Evolutionary conservation across 2,888 invertebrate species (phyloP), one percentile per base, ranked within the genome.

Genomic region (Tenthredo distinguenda): DNA sequence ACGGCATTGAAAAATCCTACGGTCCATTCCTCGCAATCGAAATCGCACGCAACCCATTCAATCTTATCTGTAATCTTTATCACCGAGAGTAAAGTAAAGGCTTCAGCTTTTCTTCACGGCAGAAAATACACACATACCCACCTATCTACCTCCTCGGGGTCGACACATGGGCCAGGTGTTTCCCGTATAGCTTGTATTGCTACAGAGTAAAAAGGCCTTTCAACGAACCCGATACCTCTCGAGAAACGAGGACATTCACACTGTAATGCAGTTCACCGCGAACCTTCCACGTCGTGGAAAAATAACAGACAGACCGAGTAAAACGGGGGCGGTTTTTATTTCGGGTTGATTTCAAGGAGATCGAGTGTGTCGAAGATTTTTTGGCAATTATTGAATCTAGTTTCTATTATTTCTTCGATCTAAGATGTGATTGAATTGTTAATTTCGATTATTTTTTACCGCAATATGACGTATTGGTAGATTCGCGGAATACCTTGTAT

Each of bases 201-300:
- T 55, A 50, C 77, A 77, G 31, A 55, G 77, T 77, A 50, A 77
- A 77, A 77, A 77, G 55, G 37, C 77, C 77, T 31, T 31, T 34
- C 50, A 34, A 31, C 50, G 77, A 77, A 77, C 77, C 77, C 55
- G 77, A 77, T 77, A 26, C 77, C 50, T 55, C 55, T 77, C 31
- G 31, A 76, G 77, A 77, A 77, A 55, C 77, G 77, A 77, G 77
- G 77, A 77, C 77, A 77, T 77, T 77, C 77, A 55, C 77, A 77
- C 77, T 55, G 26, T 12, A 26, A 62, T 62, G 62, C 26, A 62
- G 26, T 26, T 62, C 26, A 26, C 62, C 71, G 40, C 34, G 71
- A 37, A 31, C 71, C 71, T 72, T 72, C 40, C 62, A 72, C 21
- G 37, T 40, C 12, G 18, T 9, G 40, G n/a, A 40, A 37, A 72